Percentiles rank a stretch among this genome's conserved stretches.
Conservation (phyloP, 2,888 invertebrate genomes). For the Linyphia triangularis region DNA sequence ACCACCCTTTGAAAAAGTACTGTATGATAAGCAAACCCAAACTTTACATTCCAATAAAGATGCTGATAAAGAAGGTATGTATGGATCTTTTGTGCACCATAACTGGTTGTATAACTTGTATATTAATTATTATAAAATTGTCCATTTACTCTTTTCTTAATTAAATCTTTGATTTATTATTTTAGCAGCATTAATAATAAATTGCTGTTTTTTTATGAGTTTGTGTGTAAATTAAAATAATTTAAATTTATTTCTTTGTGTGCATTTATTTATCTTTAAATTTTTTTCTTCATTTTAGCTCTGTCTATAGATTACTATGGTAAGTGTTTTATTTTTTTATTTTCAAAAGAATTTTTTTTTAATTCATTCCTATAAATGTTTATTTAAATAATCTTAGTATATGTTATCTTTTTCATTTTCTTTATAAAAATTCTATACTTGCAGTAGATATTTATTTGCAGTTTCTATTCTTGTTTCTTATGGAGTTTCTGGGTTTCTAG, state of each 20-base stretch:
- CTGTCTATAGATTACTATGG: constrained; percentile 99
- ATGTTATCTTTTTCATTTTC: too few species aligned
- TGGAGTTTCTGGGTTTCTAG: neutral
- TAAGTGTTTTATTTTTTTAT: constrained; percentile 84
- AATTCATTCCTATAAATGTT: neutral
- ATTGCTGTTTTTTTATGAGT: neutral
- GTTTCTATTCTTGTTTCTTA: constrained; percentile 66
- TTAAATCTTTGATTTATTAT: neutral
- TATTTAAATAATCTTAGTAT: too few species aligned
- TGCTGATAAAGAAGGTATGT: constrained; percentile 79
- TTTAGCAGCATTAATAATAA: neutral
- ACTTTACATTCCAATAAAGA: constrained; percentile 82
- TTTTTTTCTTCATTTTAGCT: constrained; percentile 82
- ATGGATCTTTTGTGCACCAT: neutral
- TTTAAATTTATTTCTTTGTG: neutral
- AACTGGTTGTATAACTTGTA: neutral
- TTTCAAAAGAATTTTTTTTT: neutral
- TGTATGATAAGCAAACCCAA: constrained; percentile 97
- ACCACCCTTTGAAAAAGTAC: constrained; percentile 94
- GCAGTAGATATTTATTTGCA: constrained; percentile 52
- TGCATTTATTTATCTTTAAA: neutral
- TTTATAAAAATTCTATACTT: constrained; percentile 82
- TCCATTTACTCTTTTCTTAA: neutral
- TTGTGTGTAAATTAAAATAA: neutral
- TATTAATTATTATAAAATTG: neutral